Evolutionary conservation across 2,113 vertebrate species (phyloP).

Genomic region (Campylorhamphus procurvoides): DNA sequence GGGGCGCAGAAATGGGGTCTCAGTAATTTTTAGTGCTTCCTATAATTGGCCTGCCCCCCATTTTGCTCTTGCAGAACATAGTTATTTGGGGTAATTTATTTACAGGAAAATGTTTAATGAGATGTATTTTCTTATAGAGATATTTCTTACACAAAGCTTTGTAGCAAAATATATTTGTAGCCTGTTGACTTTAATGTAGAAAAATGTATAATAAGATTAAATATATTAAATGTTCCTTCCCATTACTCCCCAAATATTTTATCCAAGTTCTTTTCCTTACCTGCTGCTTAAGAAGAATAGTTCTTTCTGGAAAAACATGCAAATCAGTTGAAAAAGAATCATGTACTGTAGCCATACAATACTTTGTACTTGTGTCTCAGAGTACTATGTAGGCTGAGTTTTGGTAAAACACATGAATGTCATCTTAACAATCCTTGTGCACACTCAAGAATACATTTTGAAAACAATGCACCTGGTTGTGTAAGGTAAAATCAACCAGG

Average conservation of each 20-base stretch:
- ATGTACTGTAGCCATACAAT: not conserved
- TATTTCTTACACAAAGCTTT: slow-evolving; percentile 84
- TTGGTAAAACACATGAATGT: not conserved
- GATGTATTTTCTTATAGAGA: slow-evolving; percentile 85
- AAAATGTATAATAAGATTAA: slow-evolving; percentile 83
- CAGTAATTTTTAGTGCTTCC: not conserved
- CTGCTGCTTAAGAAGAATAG: slow-evolving; percentile 30
- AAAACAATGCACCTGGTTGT: not conserved
- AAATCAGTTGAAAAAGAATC: not conserved
- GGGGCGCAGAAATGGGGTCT: not conserved
- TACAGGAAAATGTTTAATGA: slow-evolving; percentile 83
- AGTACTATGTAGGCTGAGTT: not conserved
- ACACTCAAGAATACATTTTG: not conserved
- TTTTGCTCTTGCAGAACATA: slow-evolving; percentile 58
- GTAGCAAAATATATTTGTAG: slow-evolving; percentile 82
- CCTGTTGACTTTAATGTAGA: slow-evolving; percentile 79
- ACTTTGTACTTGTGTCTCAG: not conserved
- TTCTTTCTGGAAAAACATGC: not conserved
- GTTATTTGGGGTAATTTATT: slow-evolving; percentile 82
- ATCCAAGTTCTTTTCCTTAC: slow-evolving; percentile 28
- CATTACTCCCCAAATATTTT: slow-evolving; percentile 21
- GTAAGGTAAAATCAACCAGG: not conserved
- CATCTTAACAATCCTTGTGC: not conserved
- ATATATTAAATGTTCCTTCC: slow-evolving; percentile 77
- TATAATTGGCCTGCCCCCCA: not conserved